These are phyloP conservation scores for Hippocampus kuda DNA, from an alignment of 2,797 vertebrate species.

Conservation along the genomic window DNA sequence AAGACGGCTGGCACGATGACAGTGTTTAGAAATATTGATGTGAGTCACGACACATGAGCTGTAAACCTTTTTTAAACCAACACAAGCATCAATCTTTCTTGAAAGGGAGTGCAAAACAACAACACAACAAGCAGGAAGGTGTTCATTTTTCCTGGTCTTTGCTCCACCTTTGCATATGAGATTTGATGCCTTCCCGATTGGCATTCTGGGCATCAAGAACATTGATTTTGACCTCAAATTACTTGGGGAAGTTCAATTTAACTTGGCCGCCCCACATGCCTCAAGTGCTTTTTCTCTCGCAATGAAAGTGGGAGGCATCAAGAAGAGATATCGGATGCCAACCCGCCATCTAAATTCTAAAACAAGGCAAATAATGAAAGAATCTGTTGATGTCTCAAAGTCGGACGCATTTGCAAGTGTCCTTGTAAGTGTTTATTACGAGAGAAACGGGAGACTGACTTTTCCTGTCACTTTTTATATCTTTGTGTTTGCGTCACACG, in stretches of 20 bases:
- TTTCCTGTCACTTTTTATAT: not conserved
- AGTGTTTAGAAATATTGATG: conserved; percentile 56
- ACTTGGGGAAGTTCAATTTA: conserved; percentile 11
- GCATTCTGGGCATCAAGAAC: conserved; percentile 4
- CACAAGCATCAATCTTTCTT: conserved; percentile 3
- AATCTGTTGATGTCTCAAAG: not conserved
- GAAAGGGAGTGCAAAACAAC: not conserved
- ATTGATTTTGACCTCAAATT: conserved; percentile 8
- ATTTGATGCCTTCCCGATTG: conserved; percentile 1
- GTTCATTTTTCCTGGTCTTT: conserved; percentile 19
- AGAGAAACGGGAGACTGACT: not conserved
- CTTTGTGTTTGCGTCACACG: not conserved
- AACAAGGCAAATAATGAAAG: not conserved
- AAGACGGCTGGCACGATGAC: conserved; percentile 26
- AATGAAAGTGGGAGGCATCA: not conserved
- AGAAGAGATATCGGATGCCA: not conserved
- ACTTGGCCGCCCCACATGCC: not conserved
- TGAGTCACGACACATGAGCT: conserved; percentile 18
- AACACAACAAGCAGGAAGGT: conserved; percentile 11
- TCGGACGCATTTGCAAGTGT: not conserved
- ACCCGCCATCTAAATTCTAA: not conserved
- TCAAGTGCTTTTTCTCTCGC: not conserved
- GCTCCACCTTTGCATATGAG: conserved; percentile 8
- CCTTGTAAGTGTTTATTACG: not conserved
- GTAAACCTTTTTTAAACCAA: conserved; percentile 10